phyloP scores from a whole-genome alignment of 2,797 vertebrate species.

The Taeniopygia guttata region DNA sequence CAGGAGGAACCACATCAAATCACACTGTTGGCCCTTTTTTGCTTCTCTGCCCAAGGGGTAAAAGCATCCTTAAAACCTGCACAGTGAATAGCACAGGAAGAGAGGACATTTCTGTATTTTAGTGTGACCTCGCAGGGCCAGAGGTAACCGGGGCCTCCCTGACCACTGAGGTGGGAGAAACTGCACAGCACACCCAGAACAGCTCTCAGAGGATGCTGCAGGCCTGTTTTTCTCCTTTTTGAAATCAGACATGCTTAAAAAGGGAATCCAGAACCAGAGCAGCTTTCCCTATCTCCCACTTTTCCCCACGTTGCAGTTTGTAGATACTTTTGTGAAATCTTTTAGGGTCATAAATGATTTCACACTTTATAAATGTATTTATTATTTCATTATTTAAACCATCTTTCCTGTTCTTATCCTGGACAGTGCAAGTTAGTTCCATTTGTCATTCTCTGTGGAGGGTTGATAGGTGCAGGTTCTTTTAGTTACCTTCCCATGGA shows the following conservation, averaged over 20 bases:
- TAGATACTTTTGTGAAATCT: not conserved
- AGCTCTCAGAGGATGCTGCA: not conserved
- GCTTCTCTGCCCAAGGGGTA: not conserved
- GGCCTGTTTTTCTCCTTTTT: rapidly evolving
- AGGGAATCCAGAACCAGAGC: not conserved
- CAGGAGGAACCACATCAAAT: not conserved
- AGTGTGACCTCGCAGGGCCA: rapidly evolving
- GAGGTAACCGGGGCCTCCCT: not conserved
- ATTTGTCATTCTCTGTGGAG: not conserved
- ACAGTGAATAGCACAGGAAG: rapidly evolving
- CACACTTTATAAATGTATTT: no score
- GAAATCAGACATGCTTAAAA: not conserved
- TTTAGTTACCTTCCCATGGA: not conserved
- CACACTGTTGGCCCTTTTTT: not conserved
- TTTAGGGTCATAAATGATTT: not conserved
- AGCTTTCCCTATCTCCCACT: not conserved
- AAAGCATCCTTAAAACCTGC: not conserved
- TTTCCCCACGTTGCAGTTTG: rapidly evolving
- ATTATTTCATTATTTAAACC: not conserved
- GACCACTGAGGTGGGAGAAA: not conserved
- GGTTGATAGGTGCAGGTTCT: not conserved
- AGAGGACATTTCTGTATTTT: rapidly evolving
- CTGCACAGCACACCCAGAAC: not conserved
- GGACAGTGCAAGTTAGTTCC: not conserved
- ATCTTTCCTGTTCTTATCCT: not conserved